Conservation (phyloP, 2,797 vertebrate genomes). For the Scleropages formosus region DNA sequence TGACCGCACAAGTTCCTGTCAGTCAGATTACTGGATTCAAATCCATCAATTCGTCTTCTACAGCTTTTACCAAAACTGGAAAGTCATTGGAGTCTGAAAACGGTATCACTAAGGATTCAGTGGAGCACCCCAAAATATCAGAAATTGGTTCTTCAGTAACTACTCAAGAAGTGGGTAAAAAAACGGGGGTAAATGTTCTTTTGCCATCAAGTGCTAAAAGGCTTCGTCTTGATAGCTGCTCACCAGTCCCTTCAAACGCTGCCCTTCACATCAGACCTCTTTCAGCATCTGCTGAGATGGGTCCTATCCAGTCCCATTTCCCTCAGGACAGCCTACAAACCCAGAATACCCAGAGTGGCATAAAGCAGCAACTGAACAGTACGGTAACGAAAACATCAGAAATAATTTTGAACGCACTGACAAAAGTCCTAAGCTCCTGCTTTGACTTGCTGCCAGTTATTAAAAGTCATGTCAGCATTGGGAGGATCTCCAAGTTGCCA, state of each 20-base stretch:
- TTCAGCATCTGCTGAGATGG: constrained; percentile 33
- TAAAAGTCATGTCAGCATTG: constrained; percentile 75
- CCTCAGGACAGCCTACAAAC: background rate
- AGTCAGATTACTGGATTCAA: constrained; percentile 78
- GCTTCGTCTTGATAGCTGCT: constrained; percentile 67
- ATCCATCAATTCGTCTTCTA: constrained; percentile 78
- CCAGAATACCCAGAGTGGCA: background rate
- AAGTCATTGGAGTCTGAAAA: constrained; percentile 46
- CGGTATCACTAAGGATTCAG: background rate
- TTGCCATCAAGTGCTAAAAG: constrained; percentile 77
- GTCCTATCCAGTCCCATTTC: constrained; percentile 2
- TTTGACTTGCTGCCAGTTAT: constrained; percentile 89
- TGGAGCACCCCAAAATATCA: background rate
- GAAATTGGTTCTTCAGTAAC: constrained; percentile 17
- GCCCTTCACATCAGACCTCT: constrained; percentile 22
- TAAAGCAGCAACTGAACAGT: background rate
- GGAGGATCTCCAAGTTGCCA: constrained; percentile 79
- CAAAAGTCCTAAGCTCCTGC: constrained; percentile 73
- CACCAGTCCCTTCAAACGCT: constrained; percentile 33
- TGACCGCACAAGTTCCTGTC: constrained; percentile 52
- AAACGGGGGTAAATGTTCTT: constrained; percentile 35
- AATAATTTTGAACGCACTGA: constrained; percentile 44
- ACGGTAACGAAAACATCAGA: constrained; percentile 5
- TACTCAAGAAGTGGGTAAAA: constrained; percentile 63
- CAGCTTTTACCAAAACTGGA: constrained; percentile 87